Base-by-base conservation (phyloP, 1,140 invertebrate genomes). In the Lordiphosa clarofinis region DNA sequence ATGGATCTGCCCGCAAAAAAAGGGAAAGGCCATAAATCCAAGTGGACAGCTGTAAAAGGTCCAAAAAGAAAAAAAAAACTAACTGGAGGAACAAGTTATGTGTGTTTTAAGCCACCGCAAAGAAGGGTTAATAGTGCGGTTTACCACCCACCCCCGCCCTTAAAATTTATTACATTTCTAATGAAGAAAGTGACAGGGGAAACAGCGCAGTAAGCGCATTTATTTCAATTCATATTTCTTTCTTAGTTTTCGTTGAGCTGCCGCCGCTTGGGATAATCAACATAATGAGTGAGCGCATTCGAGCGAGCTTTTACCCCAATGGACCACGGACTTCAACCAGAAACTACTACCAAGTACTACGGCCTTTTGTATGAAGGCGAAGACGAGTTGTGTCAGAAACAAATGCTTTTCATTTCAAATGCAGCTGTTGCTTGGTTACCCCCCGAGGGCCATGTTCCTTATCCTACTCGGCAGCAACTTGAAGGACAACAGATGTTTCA, bases 401-500 rank as follows among this genome's bases (percentile, higher is more conserved):
- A 82, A 82, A 82, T 82, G 76, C 76, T 82, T 82, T 82, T 82
- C 76, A 82, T 82, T 82, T 82, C 68, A 82, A 82, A 82, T 82
- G 76, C 76, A 82, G 76, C 76, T 82, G 76, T 82, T 82, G 78
- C 78, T 76, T 61, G 73, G 76, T 71, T 75, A 50, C 76, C 48
- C 31, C 78, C 78, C 72, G 56, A 68, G 71, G 67, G 56, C 44
- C 48, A 71, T 66, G 48, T 69, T 75, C 64, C 72, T 73, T 76
- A 82, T 62, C 49, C 62, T 8, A 54, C 40, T 56, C 56, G 47
- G n/a, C 13, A 35, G 12, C 57, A 58, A 39, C 74, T 74, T 67
- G 72, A 82, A 81, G 76, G 75, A 82, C 67, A 81, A 54, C 75
- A 76, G 75, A 75, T 81, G 67, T 68, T 82, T 55, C 44, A 42